Percentiles rank a stretch among this genome's conserved stretches.
Evolutionary conservation across 2,888 invertebrate species (phyloP).

Genomic region (Diaperis boleti): DNA sequence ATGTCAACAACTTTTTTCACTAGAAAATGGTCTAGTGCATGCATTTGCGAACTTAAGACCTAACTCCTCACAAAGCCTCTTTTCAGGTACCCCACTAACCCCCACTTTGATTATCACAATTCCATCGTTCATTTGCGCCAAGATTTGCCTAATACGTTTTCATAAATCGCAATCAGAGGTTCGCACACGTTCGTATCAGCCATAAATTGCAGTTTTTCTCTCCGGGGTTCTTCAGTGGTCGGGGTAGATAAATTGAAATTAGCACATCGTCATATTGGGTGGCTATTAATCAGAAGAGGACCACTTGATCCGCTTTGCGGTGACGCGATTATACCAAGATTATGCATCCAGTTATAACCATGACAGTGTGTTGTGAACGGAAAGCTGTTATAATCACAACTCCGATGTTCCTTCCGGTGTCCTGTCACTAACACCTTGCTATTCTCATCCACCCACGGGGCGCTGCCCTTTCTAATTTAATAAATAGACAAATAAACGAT

Average conservation of each 20-base stretch:
- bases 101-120: no score
- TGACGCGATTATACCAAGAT: conserved; percentile 58
- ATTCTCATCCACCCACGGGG: conserved; percentile 26
- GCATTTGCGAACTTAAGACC: no score
- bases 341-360: conserved; percentile 43
- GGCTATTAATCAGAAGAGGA: conserved; percentile 58
- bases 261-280: conserved; percentile 60
- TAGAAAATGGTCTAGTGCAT: no score
- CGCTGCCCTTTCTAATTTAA: no score
- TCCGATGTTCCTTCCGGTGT: conserved; percentile 37
- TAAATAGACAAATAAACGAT: no score
- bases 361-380: conserved; percentile 47
- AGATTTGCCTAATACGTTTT: conserved; percentile 4
- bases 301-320: conserved; percentile 58
- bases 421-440: conserved; percentile 31
- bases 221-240: conserved; percentile 40
- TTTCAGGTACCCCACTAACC: no score
- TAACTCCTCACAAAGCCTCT: no score
- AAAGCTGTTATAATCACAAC: conserved; percentile 47
- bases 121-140: neutral
- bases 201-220: conserved; percentile 38
- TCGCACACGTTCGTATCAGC: conserved; percentile 28
- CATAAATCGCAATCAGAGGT: conserved; percentile 33
- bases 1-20: no score
- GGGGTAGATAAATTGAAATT: conserved; percentile 56